These are phyloP conservation scores for Cyprinodon tularosa DNA, from an alignment of 2,113 vertebrate genomes.

Conservation along the genomic window DNA sequence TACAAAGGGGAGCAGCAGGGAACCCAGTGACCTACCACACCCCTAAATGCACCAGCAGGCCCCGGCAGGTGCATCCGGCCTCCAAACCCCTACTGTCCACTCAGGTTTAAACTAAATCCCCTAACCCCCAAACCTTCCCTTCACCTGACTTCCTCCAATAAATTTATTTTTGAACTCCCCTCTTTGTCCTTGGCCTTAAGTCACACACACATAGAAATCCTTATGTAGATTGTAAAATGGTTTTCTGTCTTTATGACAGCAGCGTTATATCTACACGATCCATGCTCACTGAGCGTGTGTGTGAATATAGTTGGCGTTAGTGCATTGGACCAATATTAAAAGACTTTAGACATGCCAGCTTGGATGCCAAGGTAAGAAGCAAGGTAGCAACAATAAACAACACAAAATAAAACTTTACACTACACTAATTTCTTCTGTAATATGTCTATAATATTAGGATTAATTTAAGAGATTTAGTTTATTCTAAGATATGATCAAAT, in stretches of 20 bases:
- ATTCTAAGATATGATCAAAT: too few relatives aligned
- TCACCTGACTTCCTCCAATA: conserved; percentile 43
- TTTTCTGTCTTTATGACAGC: conserved; percentile 53
- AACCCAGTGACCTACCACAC: too few relatives aligned
- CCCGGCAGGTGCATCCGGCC: too few relatives aligned
- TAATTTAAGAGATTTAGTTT: too few relatives aligned
- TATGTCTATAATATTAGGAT: too few relatives aligned
- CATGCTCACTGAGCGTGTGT: conserved; percentile 26
- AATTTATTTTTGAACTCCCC: conserved; percentile 41
- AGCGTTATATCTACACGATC: conserved; percentile 48
- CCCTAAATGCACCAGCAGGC: too few relatives aligned
- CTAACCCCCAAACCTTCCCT: conserved; percentile 39
- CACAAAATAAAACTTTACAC: too few relatives aligned
- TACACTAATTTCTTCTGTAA: too few relatives aligned
- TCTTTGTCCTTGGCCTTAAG: conserved; percentile 23
- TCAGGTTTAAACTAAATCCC: background rate
- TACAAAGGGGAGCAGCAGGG: too few relatives aligned
- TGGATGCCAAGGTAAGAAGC: background rate
- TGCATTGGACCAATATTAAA: background rate
- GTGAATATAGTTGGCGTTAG: background rate
- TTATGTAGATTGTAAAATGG: conserved; percentile 11
- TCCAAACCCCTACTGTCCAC: too few relatives aligned
- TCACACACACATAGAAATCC: conserved; percentile 1
- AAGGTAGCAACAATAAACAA: background rate
- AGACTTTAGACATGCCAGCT: background rate